phyloP scores from a whole-genome alignment of 2,888 invertebrate species.

The Rhyacophila evoluta region DNA sequence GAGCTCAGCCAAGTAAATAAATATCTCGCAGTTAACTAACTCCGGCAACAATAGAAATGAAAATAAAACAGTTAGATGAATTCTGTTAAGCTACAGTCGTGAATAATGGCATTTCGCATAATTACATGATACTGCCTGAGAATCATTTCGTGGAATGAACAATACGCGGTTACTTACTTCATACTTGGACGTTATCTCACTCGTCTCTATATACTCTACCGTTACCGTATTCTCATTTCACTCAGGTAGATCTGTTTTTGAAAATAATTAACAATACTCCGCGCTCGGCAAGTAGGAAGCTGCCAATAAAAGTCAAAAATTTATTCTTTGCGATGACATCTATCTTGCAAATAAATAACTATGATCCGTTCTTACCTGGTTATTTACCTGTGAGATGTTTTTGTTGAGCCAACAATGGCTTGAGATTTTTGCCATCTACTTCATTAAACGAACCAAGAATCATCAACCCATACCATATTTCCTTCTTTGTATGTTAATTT shows the following conservation, averaged over 20 bases:
- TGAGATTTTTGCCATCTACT: too few relatives aligned
- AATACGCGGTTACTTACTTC: background rate
- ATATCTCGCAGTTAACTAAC: background rate
- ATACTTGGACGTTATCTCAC: background rate
- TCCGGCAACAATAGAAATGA: conserved; percentile 6
- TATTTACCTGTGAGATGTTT: too few relatives aligned
- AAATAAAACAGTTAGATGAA: background rate
- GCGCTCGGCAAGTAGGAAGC: too few relatives aligned
- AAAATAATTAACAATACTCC: background rate
- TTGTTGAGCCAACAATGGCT: too few relatives aligned
- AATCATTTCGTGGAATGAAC: conserved; percentile 28
- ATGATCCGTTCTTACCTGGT: too few relatives aligned
- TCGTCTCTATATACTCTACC: background rate
- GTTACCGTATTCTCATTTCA: conserved; percentile 26
- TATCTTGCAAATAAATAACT: too few relatives aligned
- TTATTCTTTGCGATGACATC: too few relatives aligned
- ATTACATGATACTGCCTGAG: conserved; percentile 32
- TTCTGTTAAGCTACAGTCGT: conserved; percentile 25
- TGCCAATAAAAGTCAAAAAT: too few relatives aligned
- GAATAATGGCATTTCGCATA: conserved; percentile 38
- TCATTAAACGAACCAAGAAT: too few relatives aligned
- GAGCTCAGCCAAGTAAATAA: background rate
- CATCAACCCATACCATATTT: too few relatives aligned
- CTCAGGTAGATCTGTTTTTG: background rate
- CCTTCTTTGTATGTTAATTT: too few relatives aligned